Percentiles rank a stretch among this genome's conserved stretches.
These are phyloP conservation scores for Vanacampus margaritifer DNA, from an alignment of 2,113 vertebrate genomes.

Conservation along the genomic window DNA sequence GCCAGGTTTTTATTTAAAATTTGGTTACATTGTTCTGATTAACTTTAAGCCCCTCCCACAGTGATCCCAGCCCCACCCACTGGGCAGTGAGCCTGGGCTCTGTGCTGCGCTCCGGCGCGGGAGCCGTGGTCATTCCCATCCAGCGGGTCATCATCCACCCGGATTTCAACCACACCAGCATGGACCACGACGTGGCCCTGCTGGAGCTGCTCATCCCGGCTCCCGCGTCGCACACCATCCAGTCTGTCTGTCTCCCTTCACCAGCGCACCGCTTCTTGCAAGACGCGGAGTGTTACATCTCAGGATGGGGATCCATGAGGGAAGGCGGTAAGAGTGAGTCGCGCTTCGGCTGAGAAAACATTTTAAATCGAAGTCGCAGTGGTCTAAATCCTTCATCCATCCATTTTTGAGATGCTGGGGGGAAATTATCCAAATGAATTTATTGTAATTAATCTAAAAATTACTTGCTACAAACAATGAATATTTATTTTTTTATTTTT, in stretches of 20 bases:
- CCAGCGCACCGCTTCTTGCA: constrained; percentile 72
- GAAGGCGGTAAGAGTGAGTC: constrained; percentile 62
- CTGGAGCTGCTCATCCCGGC: constrained; percentile 78
- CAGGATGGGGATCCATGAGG: constrained; percentile 86
- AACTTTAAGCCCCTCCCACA: background rate
- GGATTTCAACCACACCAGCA: constrained; percentile 83
- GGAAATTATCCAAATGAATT: too few relatives aligned
- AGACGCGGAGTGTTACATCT: constrained; percentile 82
- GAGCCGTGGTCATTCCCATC: constrained; percentile 80
- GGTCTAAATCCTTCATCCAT: background rate
- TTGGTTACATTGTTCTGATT: background rate
- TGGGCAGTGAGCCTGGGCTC: constrained; percentile 90
- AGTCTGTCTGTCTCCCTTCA: constrained; percentile 84
- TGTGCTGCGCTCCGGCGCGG: constrained; percentile 73
- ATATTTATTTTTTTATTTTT: too few relatives aligned
- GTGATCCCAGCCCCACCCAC: constrained; percentile 45
- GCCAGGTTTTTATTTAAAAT: background rate
- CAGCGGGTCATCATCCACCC: constrained; percentile 83
- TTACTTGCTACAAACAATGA: too few relatives aligned
- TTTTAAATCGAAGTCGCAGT: background rate
- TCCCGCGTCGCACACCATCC: constrained; percentile 76
- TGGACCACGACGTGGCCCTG: constrained; percentile 88
- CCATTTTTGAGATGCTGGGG: too few relatives aligned
- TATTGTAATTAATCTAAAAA: too few relatives aligned
- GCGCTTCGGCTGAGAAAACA: background rate